These are phyloP conservation scores for Tenthredo amoena DNA, from an alignment of 2,888 invertebrate species.

Conservation along the genomic window DNA sequence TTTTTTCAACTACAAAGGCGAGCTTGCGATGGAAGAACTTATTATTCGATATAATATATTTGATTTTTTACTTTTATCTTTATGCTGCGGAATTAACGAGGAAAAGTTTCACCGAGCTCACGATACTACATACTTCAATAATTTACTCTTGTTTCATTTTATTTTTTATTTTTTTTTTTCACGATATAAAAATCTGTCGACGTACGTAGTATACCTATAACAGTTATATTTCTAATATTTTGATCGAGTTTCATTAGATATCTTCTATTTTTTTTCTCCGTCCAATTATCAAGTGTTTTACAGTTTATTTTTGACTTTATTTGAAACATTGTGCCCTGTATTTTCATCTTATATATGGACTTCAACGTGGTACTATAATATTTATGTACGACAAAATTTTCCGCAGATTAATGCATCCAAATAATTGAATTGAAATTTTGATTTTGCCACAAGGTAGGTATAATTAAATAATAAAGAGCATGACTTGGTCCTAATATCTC, in stretches of 20 bases:
- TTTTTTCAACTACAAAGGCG: constrained; percentile 1
- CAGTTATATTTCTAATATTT: constrained; percentile 5
- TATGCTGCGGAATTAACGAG: background rate
- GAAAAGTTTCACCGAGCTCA: background rate
- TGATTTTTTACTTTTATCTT: background rate
- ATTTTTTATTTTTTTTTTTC: background rate
- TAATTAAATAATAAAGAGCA: constrained; percentile 5
- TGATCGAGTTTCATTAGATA: constrained; percentile 13
- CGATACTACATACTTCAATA: background rate
- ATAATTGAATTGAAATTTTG: constrained; percentile 15
- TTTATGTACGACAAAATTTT: background rate
- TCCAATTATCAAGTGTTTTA: constrained; percentile 3
- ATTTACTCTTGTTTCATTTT: background rate
- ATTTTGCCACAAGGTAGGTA: constrained; percentile 5
- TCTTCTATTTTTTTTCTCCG: background rate
- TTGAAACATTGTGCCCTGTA: constrained; percentile 45
- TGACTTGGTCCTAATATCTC: constrained; percentile 17
- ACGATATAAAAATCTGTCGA: constrained; percentile 19
- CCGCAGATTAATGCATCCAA: background rate
- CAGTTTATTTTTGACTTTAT: constrained; percentile 13
- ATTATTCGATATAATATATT: constrained; percentile 7
- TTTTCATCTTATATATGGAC: constrained; percentile 31
- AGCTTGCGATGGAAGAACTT: constrained; percentile 6
- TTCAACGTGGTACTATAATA: constrained; percentile 11
- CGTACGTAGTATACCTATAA: background rate